These are phyloP conservation scores for Leptobrachium ailaonicum DNA, from an alignment of 2,113 vertebrate species.

Conservation along the genomic window DNA sequence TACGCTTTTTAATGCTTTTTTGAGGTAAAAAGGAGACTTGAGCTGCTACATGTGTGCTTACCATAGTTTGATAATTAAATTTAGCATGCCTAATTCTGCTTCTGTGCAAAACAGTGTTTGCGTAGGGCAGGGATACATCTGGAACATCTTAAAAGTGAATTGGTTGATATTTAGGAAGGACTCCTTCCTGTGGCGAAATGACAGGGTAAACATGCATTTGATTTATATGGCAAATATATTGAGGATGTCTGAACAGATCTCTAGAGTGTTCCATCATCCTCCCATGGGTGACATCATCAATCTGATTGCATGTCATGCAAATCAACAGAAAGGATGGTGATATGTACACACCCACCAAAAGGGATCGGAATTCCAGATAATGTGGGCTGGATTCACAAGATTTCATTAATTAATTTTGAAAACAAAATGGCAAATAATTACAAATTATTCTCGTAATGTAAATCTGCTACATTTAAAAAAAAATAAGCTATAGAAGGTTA, in stretches of 20 bases:
- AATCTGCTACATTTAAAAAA: too few species aligned
- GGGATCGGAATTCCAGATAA: background rate
- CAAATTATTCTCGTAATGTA: too few species aligned
- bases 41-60: background rate
- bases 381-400: background rate
- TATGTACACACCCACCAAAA: background rate
- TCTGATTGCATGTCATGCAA: conserved; percentile 58
- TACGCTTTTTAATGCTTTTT: too few species aligned
- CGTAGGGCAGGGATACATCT: conserved; percentile 49
- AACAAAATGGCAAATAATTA: background rate
- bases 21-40: too few species aligned
- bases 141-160: conserved; percentile 53
- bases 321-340: conserved; percentile 8
- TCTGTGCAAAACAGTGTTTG: conserved; percentile 15
- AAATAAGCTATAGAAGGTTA: too few species aligned
- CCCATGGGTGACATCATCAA: conserved; percentile 70
- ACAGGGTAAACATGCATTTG: conserved; percentile 27
- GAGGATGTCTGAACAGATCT: conserved; percentile 15
- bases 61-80: background rate
- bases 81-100: background rate
- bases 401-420: background rate
- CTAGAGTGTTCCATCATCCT: conserved; percentile 39
- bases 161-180: conserved; percentile 52
- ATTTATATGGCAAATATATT: conserved; percentile 49
- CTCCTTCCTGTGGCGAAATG: conserved; percentile 52